phyloP scores from a whole-genome alignment of 2,888 invertebrate species.

The Axea sp. region DNA sequence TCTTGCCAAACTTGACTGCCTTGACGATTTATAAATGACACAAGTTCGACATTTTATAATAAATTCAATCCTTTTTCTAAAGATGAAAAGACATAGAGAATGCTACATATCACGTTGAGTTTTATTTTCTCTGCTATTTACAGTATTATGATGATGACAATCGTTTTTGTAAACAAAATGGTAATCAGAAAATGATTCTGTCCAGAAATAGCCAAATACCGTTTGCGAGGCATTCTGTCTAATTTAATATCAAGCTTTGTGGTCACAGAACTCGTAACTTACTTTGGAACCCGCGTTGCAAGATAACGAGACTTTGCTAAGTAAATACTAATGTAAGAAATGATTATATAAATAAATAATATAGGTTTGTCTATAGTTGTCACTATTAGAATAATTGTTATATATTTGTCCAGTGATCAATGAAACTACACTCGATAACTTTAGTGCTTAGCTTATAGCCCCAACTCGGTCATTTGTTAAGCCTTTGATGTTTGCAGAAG shows the following conservation, averaged over 20 bases:
- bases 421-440: slow-evolving; percentile 48
- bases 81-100: slow-evolving; percentile 12
- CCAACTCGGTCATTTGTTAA: slow-evolving; percentile 37
- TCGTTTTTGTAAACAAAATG: no score
- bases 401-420: slow-evolving; percentile 48
- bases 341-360: slow-evolving; percentile 13
- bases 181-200: slow-evolving; percentile 36
- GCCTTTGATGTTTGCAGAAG: slow-evolving; percentile 34
- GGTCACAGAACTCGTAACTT: no score
- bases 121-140: slow-evolving; percentile 8
- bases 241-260: no score
- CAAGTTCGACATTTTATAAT: slow-evolving; percentile 30
- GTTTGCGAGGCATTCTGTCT: no score
- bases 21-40: background rate
- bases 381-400: slow-evolving; percentile 52
- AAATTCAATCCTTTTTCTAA: background rate
- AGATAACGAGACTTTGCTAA: slow-evolving; percentile 33
- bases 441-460: slow-evolving; percentile 49
- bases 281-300: slow-evolving; percentile 11
- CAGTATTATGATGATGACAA: slow-evolving; percentile 30
- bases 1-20: slow-evolving; percentile 25
- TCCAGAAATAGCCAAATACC: slow-evolving; percentile 29
- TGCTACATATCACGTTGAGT: slow-evolving; percentile 31
- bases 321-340: slow-evolving; percentile 37
- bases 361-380: slow-evolving; percentile 46